Conservation (phyloP, 2,113 vertebrate species). For the Ailuropoda melanoleuca region DNA sequence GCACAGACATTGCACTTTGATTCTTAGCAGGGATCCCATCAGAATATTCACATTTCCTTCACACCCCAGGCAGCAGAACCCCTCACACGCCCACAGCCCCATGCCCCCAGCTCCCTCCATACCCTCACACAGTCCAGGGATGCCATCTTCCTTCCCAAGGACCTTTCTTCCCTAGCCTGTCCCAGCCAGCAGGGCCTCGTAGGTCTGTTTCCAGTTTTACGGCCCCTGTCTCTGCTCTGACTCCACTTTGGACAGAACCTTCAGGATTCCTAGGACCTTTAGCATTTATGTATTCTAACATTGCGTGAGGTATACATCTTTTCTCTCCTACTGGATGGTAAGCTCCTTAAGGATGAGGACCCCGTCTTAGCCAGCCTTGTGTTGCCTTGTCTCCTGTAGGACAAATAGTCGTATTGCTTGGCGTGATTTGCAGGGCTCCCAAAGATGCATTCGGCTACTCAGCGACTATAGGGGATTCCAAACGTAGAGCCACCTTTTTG, state of each 20-base stretch:
- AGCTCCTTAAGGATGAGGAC: not conserved
- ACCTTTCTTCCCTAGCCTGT: not conserved
- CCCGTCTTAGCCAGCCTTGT: not conserved
- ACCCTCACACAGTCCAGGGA: not conserved
- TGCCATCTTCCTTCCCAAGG: not conserved
- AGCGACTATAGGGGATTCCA: not conserved
- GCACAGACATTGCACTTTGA: not conserved
- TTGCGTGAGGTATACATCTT: not conserved
- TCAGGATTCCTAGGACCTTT: not conserved
- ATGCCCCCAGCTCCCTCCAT: fast-evolving
- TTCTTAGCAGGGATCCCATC: not conserved
- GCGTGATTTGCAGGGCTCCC: not conserved
- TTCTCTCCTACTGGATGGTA: not conserved
- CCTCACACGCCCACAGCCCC: not conserved
- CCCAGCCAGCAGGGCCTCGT: not conserved
- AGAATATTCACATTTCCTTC: not conserved
- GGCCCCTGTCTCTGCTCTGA: not conserved
- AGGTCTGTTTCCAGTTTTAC: not conserved
- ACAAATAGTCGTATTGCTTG: not conserved
- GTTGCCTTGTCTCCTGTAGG: not conserved
- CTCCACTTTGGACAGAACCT: not conserved
- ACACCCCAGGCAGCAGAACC: not conserved
- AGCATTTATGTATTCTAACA: not conserved
- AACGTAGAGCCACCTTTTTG: not conserved
- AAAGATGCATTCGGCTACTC: not conserved